Percentiles rank a stretch among this genome's conserved stretches.
phyloP scores from a whole-genome alignment of 2,888 invertebrate species.

The Capitulum mitella region DNA sequence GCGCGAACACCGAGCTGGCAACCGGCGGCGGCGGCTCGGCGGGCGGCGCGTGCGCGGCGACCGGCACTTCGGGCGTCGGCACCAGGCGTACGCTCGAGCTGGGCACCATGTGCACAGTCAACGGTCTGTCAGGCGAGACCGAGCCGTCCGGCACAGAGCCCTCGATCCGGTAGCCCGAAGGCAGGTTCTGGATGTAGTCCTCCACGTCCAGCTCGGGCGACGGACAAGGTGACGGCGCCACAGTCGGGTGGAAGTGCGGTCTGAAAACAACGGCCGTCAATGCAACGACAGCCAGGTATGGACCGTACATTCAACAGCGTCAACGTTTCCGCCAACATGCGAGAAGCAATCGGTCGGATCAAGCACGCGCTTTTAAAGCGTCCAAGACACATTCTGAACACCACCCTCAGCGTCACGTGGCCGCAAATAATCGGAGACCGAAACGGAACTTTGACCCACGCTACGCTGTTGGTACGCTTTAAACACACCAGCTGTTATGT shows the following conservation, averaged over 20 bases:
- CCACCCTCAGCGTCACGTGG: too few species aligned
- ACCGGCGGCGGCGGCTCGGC: neutral
- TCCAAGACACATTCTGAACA: too few species aligned
- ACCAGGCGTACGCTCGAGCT: conserved; percentile 18
- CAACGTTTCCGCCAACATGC: too few species aligned
- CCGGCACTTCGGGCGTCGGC: neutral
- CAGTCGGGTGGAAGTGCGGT: neutral
- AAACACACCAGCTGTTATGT: too few species aligned
- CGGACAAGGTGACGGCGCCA: neutral
- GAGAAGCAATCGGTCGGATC: too few species aligned
- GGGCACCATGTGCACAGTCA: conserved; percentile 17
- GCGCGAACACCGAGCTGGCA: neutral
- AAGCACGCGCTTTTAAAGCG: too few species aligned
- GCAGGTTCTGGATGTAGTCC: conserved; percentile 19
- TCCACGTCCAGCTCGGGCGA: conserved; percentile 11
- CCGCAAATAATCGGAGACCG: too few species aligned
- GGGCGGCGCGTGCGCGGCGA: neutral
- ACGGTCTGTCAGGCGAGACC: neutral
- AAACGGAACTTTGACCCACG: too few species aligned
- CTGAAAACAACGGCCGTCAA: too few species aligned
- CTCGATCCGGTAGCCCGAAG: conserved; percentile 15
- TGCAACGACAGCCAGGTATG: too few species aligned
- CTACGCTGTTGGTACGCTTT: too few species aligned
- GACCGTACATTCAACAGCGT: too few species aligned
- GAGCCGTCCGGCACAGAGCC: neutral